These are phyloP conservation scores for Pipistrellus pygmaeus DNA, from an alignment of 2,797 vertebrate species.

Conservation along the genomic window DNA sequence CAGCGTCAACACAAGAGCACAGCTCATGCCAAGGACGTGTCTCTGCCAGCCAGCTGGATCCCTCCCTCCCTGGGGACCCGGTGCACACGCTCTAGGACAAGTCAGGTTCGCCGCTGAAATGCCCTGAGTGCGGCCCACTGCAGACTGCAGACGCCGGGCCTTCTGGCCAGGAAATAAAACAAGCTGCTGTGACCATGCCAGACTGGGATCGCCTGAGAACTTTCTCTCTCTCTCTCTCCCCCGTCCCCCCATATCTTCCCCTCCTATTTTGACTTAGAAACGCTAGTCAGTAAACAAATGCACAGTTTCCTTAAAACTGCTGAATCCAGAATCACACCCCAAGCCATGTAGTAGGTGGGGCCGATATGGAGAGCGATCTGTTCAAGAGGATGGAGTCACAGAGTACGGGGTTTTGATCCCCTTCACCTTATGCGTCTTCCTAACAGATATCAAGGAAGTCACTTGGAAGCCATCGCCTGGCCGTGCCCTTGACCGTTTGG, in stretches of 20 bases:
- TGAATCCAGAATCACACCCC: conserved; percentile 64
- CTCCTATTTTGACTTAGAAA: conserved; percentile 80
- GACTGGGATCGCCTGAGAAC: conserved; percentile 77
- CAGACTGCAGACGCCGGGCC: conserved; percentile 78
- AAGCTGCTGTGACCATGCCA: conserved; percentile 78
- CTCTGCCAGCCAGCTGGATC: conserved; percentile 90
- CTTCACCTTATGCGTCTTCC: not conserved
- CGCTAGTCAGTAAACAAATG: conserved; percentile 74
- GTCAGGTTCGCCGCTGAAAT: conserved; percentile 83
- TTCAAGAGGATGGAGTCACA: conserved; percentile 54
- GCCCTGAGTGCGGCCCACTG: conserved; percentile 69
- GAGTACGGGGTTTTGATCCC: not conserved
- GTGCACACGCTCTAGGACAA: conserved; percentile 87
- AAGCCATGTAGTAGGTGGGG: conserved; percentile 30
- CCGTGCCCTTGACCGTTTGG: conserved; percentile 21
- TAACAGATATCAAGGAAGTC: conserved; percentile 44
- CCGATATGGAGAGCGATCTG: conserved; percentile 26
- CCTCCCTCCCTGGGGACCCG: conserved; percentile 80
- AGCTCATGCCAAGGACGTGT: conserved; percentile 89
- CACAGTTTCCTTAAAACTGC: conserved; percentile 61
- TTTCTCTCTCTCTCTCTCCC: not conserved
- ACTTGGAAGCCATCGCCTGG: not conserved
- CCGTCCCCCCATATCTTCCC: not conserved
- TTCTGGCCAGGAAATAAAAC: conserved; percentile 83
- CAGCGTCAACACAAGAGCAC: conserved; percentile 87